Evolutionary conservation across 2,888 invertebrate species (phyloP).

Genomic region (Leptopilina drosophilae): DNA sequence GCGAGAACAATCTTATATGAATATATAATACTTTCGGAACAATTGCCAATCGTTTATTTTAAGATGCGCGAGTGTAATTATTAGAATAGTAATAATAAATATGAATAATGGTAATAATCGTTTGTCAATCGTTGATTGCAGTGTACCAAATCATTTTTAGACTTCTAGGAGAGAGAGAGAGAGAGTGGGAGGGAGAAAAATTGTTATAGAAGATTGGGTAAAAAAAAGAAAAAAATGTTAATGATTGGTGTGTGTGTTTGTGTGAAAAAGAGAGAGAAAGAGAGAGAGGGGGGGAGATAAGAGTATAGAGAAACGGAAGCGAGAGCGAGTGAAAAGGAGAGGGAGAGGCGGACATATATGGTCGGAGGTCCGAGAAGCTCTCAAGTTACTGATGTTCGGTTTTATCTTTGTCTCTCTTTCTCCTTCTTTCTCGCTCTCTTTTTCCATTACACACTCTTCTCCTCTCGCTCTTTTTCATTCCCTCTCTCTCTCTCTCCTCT

Average conservation of each 20-base stretch:
- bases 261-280: slow-evolving; percentile 39
- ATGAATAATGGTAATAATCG: background rate
- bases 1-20: background rate
- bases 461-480: slow-evolving; percentile 28
- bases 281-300: slow-evolving; percentile 58
- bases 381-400: slow-evolving; percentile 72
- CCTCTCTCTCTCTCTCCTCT: slow-evolving; percentile 43
- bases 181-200: background rate
- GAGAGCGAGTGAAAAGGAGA: slow-evolving; percentile 68
- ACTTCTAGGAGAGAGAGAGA: background rate
- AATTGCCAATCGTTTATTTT: slow-evolving; percentile 11
- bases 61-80: background rate
- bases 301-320: slow-evolving; percentile 47
- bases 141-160: background rate
- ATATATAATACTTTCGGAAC: slow-evolving; percentile 1
- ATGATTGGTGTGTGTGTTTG: background rate
- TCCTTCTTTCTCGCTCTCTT: slow-evolving; percentile 43
- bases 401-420: slow-evolving; percentile 30
- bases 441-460: too few relatives aligned
- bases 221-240: background rate
- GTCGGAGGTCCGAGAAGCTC: slow-evolving; percentile 74
- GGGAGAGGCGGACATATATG: slow-evolving; percentile 75
- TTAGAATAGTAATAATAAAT: background rate
- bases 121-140: background rate
- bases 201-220: background rate